Percentiles rank a stretch among this genome's conserved stretches.
These are phyloP conservation scores for Andrena marginata DNA, from an alignment of 2,888 invertebrate genomes.

Conservation along the genomic window DNA sequence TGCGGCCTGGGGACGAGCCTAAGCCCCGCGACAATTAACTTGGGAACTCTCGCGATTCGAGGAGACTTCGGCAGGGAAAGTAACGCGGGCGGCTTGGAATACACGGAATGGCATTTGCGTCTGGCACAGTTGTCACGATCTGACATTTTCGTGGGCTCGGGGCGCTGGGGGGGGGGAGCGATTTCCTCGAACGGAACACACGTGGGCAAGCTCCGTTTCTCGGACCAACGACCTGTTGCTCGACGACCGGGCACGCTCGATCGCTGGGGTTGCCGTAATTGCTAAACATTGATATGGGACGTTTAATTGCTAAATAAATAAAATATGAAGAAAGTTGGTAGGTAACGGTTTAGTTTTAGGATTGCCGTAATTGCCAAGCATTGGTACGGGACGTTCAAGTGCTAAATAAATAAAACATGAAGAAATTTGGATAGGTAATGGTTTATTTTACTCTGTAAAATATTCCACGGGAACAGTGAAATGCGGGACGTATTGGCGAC, in stretches of 20 bases:
- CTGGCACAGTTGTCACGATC: not conserved
- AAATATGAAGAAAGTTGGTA: too few species aligned
- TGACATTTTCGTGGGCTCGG: constrained; percentile 21
- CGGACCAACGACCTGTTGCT: constrained; percentile 81
- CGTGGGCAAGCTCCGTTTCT: constrained; percentile 58
- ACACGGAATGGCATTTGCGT: not conserved
- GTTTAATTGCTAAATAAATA: too few species aligned
- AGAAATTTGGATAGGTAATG: too few species aligned
- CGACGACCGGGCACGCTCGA: constrained; percentile 61
- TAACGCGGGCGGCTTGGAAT: not conserved
- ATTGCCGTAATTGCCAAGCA: too few species aligned
- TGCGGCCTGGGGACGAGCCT: not conserved
- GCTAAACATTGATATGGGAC: too few species aligned
- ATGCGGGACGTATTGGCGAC: too few species aligned
- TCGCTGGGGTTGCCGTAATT: too few species aligned
- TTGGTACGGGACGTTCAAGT: too few species aligned
- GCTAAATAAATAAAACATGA: too few species aligned
- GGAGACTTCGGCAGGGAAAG: not conserved
- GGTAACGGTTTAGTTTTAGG: too few species aligned
- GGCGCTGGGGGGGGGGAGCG: constrained; percentile 18
- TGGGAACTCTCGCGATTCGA: not conserved
- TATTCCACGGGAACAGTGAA: too few species aligned
- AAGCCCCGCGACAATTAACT: not conserved
- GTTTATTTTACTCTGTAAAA: too few species aligned
- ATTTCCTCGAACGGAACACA: constrained; percentile 44